Evolutionary conservation across 2,797 vertebrate genomes (phyloP).

Genomic region (Enteromius paludinosus): DNA sequence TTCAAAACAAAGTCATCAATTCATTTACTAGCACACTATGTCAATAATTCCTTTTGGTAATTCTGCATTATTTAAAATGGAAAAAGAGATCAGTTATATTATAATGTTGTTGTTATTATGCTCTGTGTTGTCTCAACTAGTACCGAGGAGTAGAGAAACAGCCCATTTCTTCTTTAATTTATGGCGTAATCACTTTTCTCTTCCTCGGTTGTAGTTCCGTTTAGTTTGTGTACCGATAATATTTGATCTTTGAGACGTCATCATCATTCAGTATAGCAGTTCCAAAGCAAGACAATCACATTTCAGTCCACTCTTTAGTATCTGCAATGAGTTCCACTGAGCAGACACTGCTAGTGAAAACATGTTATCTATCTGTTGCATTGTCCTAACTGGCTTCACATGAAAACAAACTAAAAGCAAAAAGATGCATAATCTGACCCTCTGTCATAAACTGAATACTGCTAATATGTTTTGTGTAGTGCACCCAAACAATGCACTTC

Average conservation of each 20-base stretch:
- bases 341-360: neutral
- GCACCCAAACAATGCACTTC: neutral
- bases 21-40: neutral
- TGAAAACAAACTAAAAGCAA: neutral
- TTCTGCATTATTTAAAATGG: neutral
- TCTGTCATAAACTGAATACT: neutral
- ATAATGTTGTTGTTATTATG: neutral
- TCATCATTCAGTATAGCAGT: neutral
- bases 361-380: no score
- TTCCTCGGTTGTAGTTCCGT: neutral
- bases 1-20: constrained; percentile 1
- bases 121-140: neutral
- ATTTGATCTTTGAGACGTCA: neutral
- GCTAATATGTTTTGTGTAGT: neutral
- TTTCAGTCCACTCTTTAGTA: neutral
- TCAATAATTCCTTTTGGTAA: neutral
- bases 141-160: neutral
- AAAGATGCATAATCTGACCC: neutral
- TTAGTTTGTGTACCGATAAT: neutral
- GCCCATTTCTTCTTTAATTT: neutral
- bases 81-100: neutral
- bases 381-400: neutral
- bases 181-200: neutral
- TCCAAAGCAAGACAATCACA: neutral
- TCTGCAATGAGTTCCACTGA: neutral